Evolutionary conservation across 2,888 invertebrate species (phyloP), one percentile per base, ranked within the genome.

Genomic region (Meandrusa payeni): DNA sequence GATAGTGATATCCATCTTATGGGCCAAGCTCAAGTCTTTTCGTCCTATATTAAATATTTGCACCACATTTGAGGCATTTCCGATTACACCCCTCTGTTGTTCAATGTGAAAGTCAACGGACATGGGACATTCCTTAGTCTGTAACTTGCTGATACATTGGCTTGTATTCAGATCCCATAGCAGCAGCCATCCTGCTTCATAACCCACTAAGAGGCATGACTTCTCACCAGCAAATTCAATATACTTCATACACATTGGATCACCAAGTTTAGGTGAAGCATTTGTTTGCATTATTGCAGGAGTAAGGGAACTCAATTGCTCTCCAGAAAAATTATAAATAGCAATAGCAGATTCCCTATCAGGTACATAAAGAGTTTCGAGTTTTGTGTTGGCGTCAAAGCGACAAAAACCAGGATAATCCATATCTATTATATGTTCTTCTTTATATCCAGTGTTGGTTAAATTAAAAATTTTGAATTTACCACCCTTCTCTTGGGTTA

Each of bases 401-500:
- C 92, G 91, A 72, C 95, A 95, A 70, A 92, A 95, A 23, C 93
- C 94, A 45, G 89, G 79, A 61, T 91, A 92, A 52, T 91, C 90
- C 39, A 89, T 89, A n/a, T 90, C 69, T 42, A 92, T 86, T 3
- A 82, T 79, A 46, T 89, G 88, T 20, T 89, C 76, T 48, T 91
- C 79, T 45, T 89, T 79, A 46, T 93, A 93, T 42, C 91, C 90
- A 3, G 83, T 77, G 57, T 90, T 91, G 46, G 89, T 83, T 53
- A 89, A 83, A 52, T 89, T 81, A 90, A 93, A 94, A 50, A 92
- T 76, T 75, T 93, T 93, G 27, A 92, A 88, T 36, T 82, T 76
- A 49, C 94, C 94, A 47, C 90, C 91, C 72, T 94, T 95, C 68
- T 93, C 93, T 77, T 94, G 94, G 4, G 93, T 92, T 53, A 94